Percentiles rank a stretch among this genome's conserved stretches.
phyloP scores from a whole-genome alignment of 2,797 vertebrate genomes.

The Sardinella longiceps region DNA sequence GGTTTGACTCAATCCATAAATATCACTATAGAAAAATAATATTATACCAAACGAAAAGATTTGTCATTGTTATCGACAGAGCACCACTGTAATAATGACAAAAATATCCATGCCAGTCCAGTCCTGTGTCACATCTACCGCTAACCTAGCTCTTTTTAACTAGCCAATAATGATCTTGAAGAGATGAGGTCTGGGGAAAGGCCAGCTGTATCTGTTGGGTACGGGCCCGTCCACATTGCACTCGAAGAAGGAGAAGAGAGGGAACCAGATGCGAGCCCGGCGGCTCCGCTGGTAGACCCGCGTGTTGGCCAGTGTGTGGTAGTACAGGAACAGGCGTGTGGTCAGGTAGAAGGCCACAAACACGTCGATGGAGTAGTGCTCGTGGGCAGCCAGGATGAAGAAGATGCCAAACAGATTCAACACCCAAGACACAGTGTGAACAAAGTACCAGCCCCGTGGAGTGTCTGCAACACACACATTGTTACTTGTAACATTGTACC shows the following conservation, averaged over 20 bases:
- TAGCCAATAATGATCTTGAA: constrained; percentile 89
- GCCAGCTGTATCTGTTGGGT: constrained; percentile 97
- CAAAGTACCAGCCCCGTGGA: constrained; percentile 93
- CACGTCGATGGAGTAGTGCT: constrained; percentile 98
- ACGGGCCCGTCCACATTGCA: constrained; percentile 95
- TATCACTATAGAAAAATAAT: not conserved
- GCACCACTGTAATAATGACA: not conserved
- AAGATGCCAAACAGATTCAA: constrained; percentile 98
- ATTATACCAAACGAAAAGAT: not conserved
- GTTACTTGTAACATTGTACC: too few relatives aligned
- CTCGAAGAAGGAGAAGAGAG: constrained; percentile 98
- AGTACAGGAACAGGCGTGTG: constrained; percentile 96
- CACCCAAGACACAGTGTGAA: constrained; percentile 97
- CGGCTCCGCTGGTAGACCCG: constrained; percentile 93
- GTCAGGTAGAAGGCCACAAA: constrained; percentile 99
- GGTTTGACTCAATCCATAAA: constrained; percentile 6
- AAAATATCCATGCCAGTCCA: too few relatives aligned
- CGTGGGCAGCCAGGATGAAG: constrained; percentile 96
- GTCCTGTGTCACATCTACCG: not conserved
- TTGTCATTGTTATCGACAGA: not conserved
- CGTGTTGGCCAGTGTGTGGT: constrained; percentile 94
- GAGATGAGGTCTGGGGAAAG: constrained; percentile 85
- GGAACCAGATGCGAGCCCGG: constrained; percentile 95
- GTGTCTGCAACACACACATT: constrained; percentile 77
- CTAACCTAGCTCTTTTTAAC: constrained; percentile 42